Evolutionary conservation across 2,888 invertebrate genomes (phyloP), one percentile per base, ranked within the genome.

Genomic region (Drosophila parthenogenetica): DNA sequence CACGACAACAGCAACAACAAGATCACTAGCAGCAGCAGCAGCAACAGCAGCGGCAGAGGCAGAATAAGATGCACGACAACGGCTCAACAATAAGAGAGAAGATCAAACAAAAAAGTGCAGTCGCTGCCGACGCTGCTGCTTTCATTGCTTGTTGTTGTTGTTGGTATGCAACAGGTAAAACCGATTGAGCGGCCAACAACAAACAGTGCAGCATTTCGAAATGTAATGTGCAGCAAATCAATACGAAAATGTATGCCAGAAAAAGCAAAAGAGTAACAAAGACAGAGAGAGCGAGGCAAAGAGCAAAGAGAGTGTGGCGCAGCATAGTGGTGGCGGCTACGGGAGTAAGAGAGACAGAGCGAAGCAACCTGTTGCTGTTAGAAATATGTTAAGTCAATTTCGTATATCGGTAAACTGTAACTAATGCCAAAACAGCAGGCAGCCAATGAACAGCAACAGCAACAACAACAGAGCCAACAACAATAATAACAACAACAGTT

Each of bases 21-120:
- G 61, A 61, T 42, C 32, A 54, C 48, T 62, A 71, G 45, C 51
- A 50, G 35, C 63, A 61, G 32, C 50, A 57, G 55, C 60, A 62
- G 49, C n/a, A n/a, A n/a, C 60, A 61, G 48, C 60, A 68, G 55
- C 65, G 65, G 58, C 65, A 75, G 55, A 57, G 72, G 72, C 81
- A 65, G 76, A 74, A 81, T 69, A 89, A 87, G 82, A 87, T 87
- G 76, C 89, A 87, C 82, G 87, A 87, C 89, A 83, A 80, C 73
- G 63, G 73, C 70, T 69, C 86, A 84, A 84, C 82, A 87, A 87
- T 89, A 87, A 89, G 86, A 82, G 86, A 85, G 79, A 86, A 88
- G 89, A 86, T 89, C 89, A 86, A 86, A 86, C 89, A 89, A 83
- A 87, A 89, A 83, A 71, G 37, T 61, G 77, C 78, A 84, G 89